Conservation (phyloP, 2,113 vertebrate genomes). For the Crotalus helleri region DNA sequence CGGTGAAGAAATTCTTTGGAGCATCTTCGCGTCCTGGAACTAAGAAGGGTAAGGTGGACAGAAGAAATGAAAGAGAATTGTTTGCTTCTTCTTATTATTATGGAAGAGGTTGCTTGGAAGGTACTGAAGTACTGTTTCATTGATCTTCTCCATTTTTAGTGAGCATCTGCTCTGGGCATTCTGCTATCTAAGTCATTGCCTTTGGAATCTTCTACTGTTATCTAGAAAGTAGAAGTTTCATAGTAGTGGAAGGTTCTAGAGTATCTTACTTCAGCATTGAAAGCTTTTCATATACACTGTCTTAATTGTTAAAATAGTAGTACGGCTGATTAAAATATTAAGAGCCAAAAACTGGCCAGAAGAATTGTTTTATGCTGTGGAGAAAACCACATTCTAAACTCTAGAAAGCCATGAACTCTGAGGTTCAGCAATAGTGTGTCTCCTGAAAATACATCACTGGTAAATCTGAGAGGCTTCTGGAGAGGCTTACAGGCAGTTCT, state of each 20-base stretch:
- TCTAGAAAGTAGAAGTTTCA: neutral
- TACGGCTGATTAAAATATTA: neutral
- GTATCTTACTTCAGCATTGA: neutral
- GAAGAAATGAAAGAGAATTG: neutral
- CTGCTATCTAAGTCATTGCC: neutral
- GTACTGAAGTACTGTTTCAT: neutral
- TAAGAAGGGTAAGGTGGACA: conserved; percentile 83
- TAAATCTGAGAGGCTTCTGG: neutral
- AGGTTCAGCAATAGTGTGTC: neutral
- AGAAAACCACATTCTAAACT: neutral
- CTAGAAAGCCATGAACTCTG: neutral
- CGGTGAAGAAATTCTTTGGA: conserved; percentile 98
- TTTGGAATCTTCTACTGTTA: neutral
- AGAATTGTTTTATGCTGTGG: neutral
- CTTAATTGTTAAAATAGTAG: neutral
- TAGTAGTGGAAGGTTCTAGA: neutral
- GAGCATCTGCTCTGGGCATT: neutral
- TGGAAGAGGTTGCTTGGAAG: neutral
- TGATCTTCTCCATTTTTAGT: neutral
- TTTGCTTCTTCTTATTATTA: conserved; percentile 17
- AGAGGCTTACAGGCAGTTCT: neutral
- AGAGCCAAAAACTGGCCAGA: neutral
- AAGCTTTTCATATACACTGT: neutral
- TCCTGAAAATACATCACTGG: neutral
- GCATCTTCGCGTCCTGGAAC: conserved; percentile 85